phyloP scores from a whole-genome alignment of 2,888 invertebrate genomes.

The Catocala nupta region DNA sequence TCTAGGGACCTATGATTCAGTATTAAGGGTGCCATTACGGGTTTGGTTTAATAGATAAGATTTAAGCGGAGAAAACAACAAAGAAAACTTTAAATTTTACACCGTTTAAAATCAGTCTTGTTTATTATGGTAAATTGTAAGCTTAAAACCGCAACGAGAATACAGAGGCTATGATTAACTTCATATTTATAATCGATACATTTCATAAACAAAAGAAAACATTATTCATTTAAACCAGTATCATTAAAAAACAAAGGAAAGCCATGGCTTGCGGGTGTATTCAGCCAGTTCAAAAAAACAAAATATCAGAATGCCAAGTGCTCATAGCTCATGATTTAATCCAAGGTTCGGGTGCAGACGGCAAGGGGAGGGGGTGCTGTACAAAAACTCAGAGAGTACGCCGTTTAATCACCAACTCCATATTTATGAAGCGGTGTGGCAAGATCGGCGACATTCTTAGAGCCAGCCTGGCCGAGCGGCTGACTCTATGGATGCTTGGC shows the following conservation, averaged over 20 bases:
- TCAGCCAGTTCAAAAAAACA: conserved; percentile 31
- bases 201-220: conserved; percentile 27
- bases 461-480: conserved; percentile 51
- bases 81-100: background rate
- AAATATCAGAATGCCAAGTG: conserved; percentile 20
- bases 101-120: too few species aligned
- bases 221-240: conserved; percentile 31
- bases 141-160: background rate
- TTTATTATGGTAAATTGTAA: too few species aligned
- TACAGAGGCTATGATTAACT: conserved; percentile 6
- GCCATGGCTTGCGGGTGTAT: conserved; percentile 33
- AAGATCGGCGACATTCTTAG: conserved; percentile 79
- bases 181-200: conserved; percentile 26
- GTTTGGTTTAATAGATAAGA: conserved; percentile 46
- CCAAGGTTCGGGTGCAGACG: conserved; percentile 47
- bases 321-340: conserved; percentile 57
- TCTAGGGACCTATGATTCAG: conserved; percentile 61
- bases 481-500: conserved; percentile 48
- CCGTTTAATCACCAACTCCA: conserved; percentile 79
- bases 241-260: conserved; percentile 39
- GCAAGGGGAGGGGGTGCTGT: conserved; percentile 52
- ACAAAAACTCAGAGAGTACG: conserved; percentile 70
- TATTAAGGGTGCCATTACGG: conserved; percentile 58
- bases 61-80: conserved; percentile 20
- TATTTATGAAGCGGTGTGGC: conserved; percentile 78